Conservation (phyloP, 2,797 vertebrate genomes). For the Adrianichthys oophorus region DNA sequence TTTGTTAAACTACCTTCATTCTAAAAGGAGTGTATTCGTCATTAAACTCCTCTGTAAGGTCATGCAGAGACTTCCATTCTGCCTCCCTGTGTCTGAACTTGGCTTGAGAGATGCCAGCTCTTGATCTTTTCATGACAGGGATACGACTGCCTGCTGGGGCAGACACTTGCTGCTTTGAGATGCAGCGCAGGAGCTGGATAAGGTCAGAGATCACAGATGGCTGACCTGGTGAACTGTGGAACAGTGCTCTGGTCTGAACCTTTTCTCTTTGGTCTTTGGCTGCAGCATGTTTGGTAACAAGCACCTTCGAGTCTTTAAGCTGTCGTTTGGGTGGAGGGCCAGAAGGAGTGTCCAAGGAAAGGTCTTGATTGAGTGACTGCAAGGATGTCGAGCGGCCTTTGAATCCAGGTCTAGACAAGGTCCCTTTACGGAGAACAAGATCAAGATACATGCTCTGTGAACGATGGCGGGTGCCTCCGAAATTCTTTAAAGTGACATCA, state of each 20-base stretch:
- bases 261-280: constrained; percentile 33
- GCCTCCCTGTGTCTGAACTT: constrained; percentile 36
- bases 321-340: constrained; percentile 38
- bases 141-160: constrained; percentile 71
- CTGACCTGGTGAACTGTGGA: constrained; percentile 35
- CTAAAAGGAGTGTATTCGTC: constrained; percentile 74
- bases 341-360: constrained; percentile 25
- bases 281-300: constrained; percentile 14
- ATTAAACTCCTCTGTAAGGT: constrained; percentile 77
- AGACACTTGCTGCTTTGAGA: constrained; percentile 55
- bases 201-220: constrained; percentile 71
- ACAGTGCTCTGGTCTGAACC: constrained; percentile 42
- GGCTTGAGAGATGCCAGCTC: constrained; percentile 8
- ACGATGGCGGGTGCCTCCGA: constrained; percentile 28
- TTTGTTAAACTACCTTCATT: constrained; percentile 65
- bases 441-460: constrained; percentile 72
- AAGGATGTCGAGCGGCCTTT: constrained; percentile 63
- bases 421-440: constrained; percentile 63
- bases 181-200: constrained; percentile 69
- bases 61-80: constrained; percentile 65
- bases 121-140: constrained; percentile 62
- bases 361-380: constrained; percentile 66
- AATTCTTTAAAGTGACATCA: constrained; percentile 37
- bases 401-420: constrained; percentile 39
- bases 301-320: constrained; percentile 34